A percentile compares a stretch with the other conserved stretches of the same genome.
Evolutionary conservation across 2,797 vertebrate species (phyloP).

Genomic region (Enteromius thamalakanensis): DNA sequence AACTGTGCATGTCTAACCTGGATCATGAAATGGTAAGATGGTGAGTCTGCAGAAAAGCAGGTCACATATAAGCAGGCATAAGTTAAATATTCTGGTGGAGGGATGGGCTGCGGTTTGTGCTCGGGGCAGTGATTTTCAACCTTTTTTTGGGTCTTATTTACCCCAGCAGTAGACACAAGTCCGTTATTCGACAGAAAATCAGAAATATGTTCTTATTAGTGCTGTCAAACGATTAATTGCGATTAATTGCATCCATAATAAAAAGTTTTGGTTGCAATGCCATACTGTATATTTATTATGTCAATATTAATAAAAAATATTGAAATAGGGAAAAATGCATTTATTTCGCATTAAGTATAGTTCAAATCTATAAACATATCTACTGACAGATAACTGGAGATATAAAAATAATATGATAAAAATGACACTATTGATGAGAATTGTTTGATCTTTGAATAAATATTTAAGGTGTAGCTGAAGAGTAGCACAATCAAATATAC

Average conservation of each 20-base stretch:
- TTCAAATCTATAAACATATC: too few species aligned
- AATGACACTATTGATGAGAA: too few species aligned
- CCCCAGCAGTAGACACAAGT: neutral
- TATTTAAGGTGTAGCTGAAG: too few species aligned
- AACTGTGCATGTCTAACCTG: neutral
- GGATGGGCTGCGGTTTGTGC: neutral
- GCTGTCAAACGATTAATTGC: too few species aligned
- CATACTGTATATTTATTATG: neutral
- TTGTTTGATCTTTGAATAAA: too few species aligned
- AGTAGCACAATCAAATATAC: too few species aligned
- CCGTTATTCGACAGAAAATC: neutral
- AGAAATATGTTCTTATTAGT: neutral
- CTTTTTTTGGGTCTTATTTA: neutral
- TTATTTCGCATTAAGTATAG: too few species aligned
- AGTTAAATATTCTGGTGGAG: neutral
- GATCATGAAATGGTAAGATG: neutral
- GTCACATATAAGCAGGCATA: conserved; percentile 12
- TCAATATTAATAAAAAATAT: neutral
- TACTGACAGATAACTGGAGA: too few species aligned
- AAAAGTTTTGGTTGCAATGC: neutral
- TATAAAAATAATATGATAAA: too few species aligned
- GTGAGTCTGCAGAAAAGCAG: conserved; percentile 43
- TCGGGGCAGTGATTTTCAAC: neutral
- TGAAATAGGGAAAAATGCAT: too few species aligned
- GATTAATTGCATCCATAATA: neutral